Conservation (phyloP, 1,140 invertebrate genomes). For the Colletes latitarsis region DNA sequence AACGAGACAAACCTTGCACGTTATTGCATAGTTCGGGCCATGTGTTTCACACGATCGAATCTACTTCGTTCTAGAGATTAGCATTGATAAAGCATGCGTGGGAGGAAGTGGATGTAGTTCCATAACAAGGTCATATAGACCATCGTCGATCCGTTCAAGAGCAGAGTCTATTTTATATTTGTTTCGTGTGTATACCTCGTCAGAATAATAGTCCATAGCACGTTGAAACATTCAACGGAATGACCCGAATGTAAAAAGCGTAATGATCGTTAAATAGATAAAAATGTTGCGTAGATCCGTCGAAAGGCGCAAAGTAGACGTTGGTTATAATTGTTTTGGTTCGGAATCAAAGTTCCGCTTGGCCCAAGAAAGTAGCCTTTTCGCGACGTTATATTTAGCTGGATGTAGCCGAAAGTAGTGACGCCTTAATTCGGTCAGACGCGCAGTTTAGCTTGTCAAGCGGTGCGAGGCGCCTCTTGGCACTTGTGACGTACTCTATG, state of each 20-base stretch:
- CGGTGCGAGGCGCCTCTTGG: conserved; percentile 40
- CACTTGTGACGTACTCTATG: conserved; percentile 51
- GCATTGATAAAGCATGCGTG: no score
- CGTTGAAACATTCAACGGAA: no score
- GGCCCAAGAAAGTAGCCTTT: conserved; percentile 32
- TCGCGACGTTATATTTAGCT: conserved; percentile 49
- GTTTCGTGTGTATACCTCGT: no score
- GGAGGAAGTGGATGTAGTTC: no score
- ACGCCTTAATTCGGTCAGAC: conserved; percentile 46
- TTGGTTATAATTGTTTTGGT: conserved; percentile 21
- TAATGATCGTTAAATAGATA: no score
- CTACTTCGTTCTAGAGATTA: no score
- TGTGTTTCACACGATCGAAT: no score
- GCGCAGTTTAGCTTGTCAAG: conserved; percentile 45
- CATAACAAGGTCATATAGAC: not conserved
- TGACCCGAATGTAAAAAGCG: no score
- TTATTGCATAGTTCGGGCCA: no score
- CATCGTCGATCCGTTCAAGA: not conserved
- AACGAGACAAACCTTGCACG: no score
- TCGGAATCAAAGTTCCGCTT: not conserved
- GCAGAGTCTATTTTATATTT: not conserved
- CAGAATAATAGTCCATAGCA: no score
- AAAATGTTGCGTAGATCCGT: not conserved
- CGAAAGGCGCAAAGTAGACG: no score
- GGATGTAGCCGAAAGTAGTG: conserved; percentile 46